These are phyloP conservation scores for Eueides isabella DNA, from an alignment of 1,140 invertebrate genomes.

Conservation along the genomic window DNA sequence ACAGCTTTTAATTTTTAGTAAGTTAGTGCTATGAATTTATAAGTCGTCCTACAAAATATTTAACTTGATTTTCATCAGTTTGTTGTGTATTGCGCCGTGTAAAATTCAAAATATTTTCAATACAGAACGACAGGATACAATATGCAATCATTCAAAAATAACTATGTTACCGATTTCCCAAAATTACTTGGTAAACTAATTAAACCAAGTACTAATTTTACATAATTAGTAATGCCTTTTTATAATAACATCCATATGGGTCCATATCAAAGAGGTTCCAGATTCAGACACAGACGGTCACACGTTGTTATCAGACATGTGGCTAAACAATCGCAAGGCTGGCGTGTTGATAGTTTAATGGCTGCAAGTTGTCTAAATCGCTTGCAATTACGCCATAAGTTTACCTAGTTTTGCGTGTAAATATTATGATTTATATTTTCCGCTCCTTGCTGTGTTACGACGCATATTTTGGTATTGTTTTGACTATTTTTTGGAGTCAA, in stretches of 20 bases:
- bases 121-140: no score
- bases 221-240: neutral
- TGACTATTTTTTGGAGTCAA: neutral
- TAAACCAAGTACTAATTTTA: neutral
- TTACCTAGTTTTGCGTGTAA: conserved; percentile 24
- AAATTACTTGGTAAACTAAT: no score
- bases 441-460: neutral
- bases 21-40: no score
- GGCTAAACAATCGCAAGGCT: conserved; percentile 44
- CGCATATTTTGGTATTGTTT: conserved; percentile 9
- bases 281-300: conserved; percentile 41
- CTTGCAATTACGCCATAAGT: conserved; percentile 15
- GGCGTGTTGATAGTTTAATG: conserved; percentile 46
- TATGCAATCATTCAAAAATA: no score
- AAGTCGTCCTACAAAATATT: no score
- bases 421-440: conserved; percentile 33
- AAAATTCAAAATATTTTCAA: no score
- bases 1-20: no score
- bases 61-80: no score
- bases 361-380: conserved; percentile 12
- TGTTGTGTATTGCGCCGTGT: no score
- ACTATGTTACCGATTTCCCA: no score
- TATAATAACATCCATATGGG: neutral
- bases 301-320: conserved; percentile 49
- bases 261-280: neutral